A percentile compares a stretch with the other conserved stretches of the same genome.
These are phyloP conservation scores for Dryoscopus gambensis DNA, from an alignment of 2,113 vertebrate species.

Conservation along the genomic window DNA sequence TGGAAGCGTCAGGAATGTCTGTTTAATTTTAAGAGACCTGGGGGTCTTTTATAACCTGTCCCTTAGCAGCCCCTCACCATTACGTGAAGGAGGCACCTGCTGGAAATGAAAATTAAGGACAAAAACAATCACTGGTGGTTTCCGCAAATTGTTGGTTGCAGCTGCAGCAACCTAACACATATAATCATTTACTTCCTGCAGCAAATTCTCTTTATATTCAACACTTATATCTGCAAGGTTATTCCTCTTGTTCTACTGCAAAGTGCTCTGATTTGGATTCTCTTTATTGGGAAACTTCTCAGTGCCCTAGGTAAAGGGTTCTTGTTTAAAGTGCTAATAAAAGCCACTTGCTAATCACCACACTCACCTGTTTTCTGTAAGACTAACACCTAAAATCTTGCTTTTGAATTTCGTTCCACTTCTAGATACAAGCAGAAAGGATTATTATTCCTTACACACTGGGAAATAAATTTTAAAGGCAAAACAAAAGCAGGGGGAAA, in stretches of 20 bases:
- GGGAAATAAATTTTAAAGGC: background rate
- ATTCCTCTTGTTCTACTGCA: background rate
- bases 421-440: background rate
- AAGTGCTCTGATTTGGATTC: background rate
- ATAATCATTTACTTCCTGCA: background rate
- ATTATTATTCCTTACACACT: background rate
- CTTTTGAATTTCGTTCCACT: background rate
- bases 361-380: background rate
- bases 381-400: background rate
- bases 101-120: background rate
- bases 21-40: background rate
- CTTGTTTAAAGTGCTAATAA: background rate
- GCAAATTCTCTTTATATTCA: background rate
- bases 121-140: background rate
- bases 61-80: background rate
- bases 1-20: background rate
- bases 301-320: background rate
- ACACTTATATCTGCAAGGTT: background rate
- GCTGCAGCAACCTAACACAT: background rate
- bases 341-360: background rate
- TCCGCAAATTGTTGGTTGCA: background rate
- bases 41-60: background rate
- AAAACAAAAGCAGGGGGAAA: accelerated
- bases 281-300: background rate
- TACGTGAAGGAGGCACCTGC: background rate